These are phyloP conservation scores for Ricordea florida DNA, from an alignment of 92 coral and sea anemone genomes.

Conservation along the genomic window DNA sequence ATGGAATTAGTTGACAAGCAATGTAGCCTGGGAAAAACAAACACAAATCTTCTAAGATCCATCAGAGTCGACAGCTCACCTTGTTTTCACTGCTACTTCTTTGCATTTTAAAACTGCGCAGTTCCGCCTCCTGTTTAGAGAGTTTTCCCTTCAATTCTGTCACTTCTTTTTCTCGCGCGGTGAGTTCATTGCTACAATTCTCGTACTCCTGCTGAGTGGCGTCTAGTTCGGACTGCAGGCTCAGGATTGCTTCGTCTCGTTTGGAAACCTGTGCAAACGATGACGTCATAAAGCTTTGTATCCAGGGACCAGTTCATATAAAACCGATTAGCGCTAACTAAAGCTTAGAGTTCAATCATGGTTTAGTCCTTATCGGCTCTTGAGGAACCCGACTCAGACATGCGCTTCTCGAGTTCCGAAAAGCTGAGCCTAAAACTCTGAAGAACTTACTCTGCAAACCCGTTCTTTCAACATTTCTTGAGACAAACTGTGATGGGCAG, in stretches of 20 bases:
- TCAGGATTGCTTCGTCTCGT: conserved; percentile 88
- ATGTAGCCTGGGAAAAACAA: too few relatives aligned
- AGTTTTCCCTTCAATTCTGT: conserved; percentile 61
- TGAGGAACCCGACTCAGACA: too few relatives aligned
- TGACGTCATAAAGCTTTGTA: background rate
- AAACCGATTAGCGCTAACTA: too few relatives aligned
- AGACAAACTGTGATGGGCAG: too few relatives aligned
- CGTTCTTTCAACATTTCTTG: too few relatives aligned
- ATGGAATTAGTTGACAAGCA: too few relatives aligned
- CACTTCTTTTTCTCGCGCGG: conserved; percentile 69
- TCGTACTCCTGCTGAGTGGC: conserved; percentile 91
- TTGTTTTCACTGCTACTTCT: conserved; percentile 66
- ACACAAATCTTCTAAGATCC: too few relatives aligned
- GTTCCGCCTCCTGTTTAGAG: conserved; percentile 54
- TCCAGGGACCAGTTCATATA: background rate
- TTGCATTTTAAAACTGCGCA: conserved; percentile 61
- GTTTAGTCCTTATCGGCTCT: too few relatives aligned
- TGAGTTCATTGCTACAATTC: conserved; percentile 72
- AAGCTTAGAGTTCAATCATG: too few relatives aligned
- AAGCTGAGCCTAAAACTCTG: too few relatives aligned
- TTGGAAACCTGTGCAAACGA: conserved; percentile 71
- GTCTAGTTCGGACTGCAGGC: conserved; percentile 92
- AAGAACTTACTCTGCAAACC: too few relatives aligned
- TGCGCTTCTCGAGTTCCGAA: too few relatives aligned
- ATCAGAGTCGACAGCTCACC: conserved; percentile 38